Conservation (phyloP, 2,888 invertebrate genomes). For the Limnephilus rhombicus region DNA sequence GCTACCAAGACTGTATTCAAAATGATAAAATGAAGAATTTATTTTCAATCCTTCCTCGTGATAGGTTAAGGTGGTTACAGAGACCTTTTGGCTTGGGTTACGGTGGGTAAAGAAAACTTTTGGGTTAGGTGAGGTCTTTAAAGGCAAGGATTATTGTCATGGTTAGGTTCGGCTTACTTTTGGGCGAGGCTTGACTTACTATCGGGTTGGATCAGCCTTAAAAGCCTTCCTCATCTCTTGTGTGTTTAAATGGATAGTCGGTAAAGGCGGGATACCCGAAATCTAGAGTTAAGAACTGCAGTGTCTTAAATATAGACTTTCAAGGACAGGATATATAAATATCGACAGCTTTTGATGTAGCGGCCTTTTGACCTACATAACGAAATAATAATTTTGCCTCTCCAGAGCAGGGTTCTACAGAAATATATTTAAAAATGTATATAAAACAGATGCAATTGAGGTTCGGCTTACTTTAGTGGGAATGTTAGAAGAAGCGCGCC, state of each 20-base stretch:
- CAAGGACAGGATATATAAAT: not conserved
- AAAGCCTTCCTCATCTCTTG: not conserved
- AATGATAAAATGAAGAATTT: not conserved
- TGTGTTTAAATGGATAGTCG: not conserved
- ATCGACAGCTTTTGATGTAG: not conserved
- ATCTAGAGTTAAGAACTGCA: not conserved
- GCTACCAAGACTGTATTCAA: not conserved
- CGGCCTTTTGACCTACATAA: no score
- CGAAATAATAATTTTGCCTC: no score
- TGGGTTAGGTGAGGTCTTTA: not conserved
- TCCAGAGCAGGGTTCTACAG: no score
- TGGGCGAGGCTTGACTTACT: not conserved
- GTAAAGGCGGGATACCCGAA: not conserved
- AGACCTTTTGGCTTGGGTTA: not conserved
- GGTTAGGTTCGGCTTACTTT: not conserved
- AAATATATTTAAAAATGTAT: no score
- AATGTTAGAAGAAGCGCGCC: no score
- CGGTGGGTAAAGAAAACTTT: not conserved
- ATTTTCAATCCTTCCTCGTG: not conserved
- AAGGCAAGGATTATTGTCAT: not conserved
- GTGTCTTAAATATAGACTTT: not conserved
- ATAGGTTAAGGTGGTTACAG: not conserved
- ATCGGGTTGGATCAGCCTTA: not conserved
- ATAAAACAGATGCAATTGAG: no score
- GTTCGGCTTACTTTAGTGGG: not conserved